Base-by-base conservation (phyloP, 2,797 vertebrate species). In the Malurus splendens region DNA sequence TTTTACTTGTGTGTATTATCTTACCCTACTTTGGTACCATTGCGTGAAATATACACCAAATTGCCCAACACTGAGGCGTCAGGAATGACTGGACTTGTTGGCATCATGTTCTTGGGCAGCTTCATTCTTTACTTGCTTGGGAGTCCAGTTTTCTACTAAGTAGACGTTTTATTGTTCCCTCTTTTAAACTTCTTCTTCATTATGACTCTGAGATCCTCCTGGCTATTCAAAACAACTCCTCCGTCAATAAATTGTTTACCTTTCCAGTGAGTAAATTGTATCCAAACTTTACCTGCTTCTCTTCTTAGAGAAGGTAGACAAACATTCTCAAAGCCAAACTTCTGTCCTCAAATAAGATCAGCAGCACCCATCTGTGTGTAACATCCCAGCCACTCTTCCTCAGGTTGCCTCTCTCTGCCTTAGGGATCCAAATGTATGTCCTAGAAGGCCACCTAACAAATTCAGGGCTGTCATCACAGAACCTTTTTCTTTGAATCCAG, bases 1-100 rank as follows among this genome's bases (percentile, higher is more conserved):
- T 61, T 80, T 14, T 41, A 30, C 4, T 79, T 44, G 18, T 56
- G 11, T 45, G 59, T 68, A 62, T 68, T 65, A 52, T 77, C 48
- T 78, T 41, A 52, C 9, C 7, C 23, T 82, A 0, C 17, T 89
- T 72, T 25, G 22, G 9, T 61, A 76, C 4, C 0, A 0, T 42
- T 71, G 20, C 14, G 27, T 47, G 32, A 77, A 89, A 65, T 18
- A 18, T 12, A 51, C 0, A 1, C 9, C 13, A 33, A 51, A 33
- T 65, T 77, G 65, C 28, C 23, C 20, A 41, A 24, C 20, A 56
- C 7, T 64, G 42, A 27, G 24, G 16, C 54, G 12, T 71, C 62
- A 78, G n/a, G 32, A 85, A 65, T 41, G 8, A 38, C 33, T 74
- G 27, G 74, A 73, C 14, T 47, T 79, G 17, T 32, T 76, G 22